Conservation (phyloP, 2,113 vertebrate species). For the Leptobrachium leishanense region DNA sequence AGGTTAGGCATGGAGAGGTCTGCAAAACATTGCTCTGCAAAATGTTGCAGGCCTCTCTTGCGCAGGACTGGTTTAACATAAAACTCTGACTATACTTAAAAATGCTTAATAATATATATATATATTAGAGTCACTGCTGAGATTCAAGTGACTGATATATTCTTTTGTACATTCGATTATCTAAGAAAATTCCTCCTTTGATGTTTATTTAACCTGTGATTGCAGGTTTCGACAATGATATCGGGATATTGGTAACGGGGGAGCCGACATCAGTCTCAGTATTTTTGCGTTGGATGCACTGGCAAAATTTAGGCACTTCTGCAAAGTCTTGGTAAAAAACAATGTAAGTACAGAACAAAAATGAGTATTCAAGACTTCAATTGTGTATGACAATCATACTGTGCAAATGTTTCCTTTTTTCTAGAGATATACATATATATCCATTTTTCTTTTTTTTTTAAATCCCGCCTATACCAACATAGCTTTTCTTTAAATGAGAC, state of each 20-base stretch:
- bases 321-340: conserved; percentile 81
- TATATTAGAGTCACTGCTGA: conserved; percentile 76
- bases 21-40: conserved; percentile 46
- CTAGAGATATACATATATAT: conserved; percentile 16
- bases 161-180: conserved; percentile 74
- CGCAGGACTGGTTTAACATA: conserved; percentile 62
- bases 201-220: conserved; percentile 66
- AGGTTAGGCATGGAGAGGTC: background rate
- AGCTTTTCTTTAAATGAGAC: conserved; percentile 59
- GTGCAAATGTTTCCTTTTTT: conserved; percentile 73
- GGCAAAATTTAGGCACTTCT: conserved; percentile 87
- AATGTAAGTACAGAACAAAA: conserved; percentile 78
- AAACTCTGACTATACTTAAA: conserved; percentile 73
- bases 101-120: conserved; percentile 63
- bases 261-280: conserved; percentile 69
- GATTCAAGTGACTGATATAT: conserved; percentile 70
- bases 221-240: conserved; percentile 65
- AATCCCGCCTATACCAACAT: conserved; percentile 64
- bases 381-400: conserved; percentile 77
- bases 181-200: conserved; percentile 70
- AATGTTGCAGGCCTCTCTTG: conserved; percentile 25
- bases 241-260: conserved; percentile 59
- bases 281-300: conserved; percentile 74
- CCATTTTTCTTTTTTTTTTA: conserved; percentile 66
- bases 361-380: conserved; percentile 79